Base-by-base conservation (phyloP, 2,113 vertebrate genomes). In the Tretioscincus oriximinensis region DNA sequence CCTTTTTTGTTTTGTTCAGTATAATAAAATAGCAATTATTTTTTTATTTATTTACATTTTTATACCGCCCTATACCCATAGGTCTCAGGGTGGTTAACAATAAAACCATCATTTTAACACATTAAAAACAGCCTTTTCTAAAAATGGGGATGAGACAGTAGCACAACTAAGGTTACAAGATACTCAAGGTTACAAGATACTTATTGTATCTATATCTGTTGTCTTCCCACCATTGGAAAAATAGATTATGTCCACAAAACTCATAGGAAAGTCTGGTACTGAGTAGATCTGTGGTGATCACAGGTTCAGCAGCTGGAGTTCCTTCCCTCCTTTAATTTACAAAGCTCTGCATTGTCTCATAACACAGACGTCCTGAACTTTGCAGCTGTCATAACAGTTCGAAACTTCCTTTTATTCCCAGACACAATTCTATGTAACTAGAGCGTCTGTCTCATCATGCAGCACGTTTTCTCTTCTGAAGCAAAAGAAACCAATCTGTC, bases 311-410 rank as follows among this genome's bases (percentile, higher is more conserved):
- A 65, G 76, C 87, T 83, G 45, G 81, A 61, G 24, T 1, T 12
- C 65, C 77, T 77, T 86, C 79, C 22, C 63, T 83, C 29, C 75
- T 35, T 29, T 83, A 84, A 76, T 75, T 73, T 87, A 83, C 84
- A 81, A 61, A 73, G 75, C 71, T 85, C 85, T 83, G 81, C 85
- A 73, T 85, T 83, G 87, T 89, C 85, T 90, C 88, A 80, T 47
- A 83, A 81, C 82, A 85, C 89, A 87, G 88, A 85, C 88, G 87
- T 90, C 90, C 88, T 91, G 74, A 84, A 76, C 80, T 85, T 78
- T 82, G 90, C 90, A 92, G 90, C 92, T 93, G 92, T 93, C 92
- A 91, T 91, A 92, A 93, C 88, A 92, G 87, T 92, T 84, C 61
- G 76, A 86, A 93, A 79, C 90, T 87, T 89, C 90, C 88, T 85